Conservation (phyloP, 2,888 invertebrate species). For the Andrena praecox region DNA sequence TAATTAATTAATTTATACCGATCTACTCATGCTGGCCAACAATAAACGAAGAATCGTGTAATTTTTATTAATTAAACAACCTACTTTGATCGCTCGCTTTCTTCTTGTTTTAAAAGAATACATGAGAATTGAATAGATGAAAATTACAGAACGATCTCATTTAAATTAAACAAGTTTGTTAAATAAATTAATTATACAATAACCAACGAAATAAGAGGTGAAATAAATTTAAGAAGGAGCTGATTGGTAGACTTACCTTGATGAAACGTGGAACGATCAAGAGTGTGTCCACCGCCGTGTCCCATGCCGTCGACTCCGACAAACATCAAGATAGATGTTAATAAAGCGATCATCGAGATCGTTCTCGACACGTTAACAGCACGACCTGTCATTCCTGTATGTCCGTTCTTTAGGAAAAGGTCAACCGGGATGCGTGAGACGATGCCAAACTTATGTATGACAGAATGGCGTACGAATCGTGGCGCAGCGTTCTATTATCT, state of each 20-base stretch:
- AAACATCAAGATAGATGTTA: conserved; percentile 60
- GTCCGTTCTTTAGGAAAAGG: conserved; percentile 25
- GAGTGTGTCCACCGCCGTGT: conserved; percentile 53
- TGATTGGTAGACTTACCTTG: conserved; percentile 55
- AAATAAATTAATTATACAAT: neutral
- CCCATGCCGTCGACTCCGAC: conserved; percentile 67
- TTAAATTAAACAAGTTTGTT: too few species aligned
- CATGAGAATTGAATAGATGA: neutral
- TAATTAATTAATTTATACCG: conserved; percentile 28
- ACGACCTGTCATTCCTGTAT: conserved; percentile 64
- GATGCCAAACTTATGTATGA: neutral
- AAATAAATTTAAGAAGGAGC: neutral
- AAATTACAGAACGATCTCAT: neutral
- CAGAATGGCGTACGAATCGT: neutral
- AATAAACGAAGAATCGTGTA: neutral
- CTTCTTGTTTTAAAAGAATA: neutral
- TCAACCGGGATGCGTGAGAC: conserved; percentile 15
- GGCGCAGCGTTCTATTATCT: conserved; percentile 41
- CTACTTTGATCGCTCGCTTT: neutral
- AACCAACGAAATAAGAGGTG: neutral
- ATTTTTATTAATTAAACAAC: neutral
- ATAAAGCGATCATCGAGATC: conserved; percentile 64
- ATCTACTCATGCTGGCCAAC: neutral
- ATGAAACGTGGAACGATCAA: conserved; percentile 50
- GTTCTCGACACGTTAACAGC: conserved; percentile 53